Evolutionary conservation across 92 coral and sea anemone species (phyloP).

Genomic region (Bergia puertoricense): DNA sequence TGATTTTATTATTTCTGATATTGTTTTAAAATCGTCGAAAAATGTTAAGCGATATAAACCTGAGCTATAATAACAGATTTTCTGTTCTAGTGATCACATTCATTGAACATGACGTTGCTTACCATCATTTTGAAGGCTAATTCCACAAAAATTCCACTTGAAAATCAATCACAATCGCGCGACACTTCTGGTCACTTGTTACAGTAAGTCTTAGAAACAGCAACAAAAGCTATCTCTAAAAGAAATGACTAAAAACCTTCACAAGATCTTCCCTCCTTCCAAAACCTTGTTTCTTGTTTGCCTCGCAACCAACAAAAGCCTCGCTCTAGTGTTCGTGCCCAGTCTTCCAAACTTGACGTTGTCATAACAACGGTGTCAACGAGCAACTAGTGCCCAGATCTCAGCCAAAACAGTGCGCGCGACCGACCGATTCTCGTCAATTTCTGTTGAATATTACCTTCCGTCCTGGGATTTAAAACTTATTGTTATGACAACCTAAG

Average conservation of each 20-base stretch:
- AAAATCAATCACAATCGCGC: not conserved
- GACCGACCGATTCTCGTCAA: not conserved
- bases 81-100: too few species aligned
- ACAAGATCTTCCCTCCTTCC: not conserved
- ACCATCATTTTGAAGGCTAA: slow-evolving; percentile 35
- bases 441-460: slow-evolving; percentile 41
- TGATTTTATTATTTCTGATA: too few species aligned
- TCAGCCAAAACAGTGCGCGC: not conserved
- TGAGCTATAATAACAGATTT: too few species aligned
- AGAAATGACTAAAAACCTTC: not conserved
- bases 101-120: not conserved
- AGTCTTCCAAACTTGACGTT: slow-evolving; percentile 30
- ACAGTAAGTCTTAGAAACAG: not conserved
- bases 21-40: too few species aligned
- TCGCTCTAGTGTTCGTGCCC: slow-evolving; percentile 67
- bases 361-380: slow-evolving; percentile 27
- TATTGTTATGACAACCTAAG: slow-evolving; percentile 57
- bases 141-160: not conserved
- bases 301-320: slow-evolving; percentile 70
- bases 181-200: not conserved
- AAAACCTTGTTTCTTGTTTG: slow-evolving; percentile 48
- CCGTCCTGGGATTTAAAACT: slow-evolving; percentile 41
- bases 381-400: slow-evolving; percentile 38
- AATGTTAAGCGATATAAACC: not conserved
- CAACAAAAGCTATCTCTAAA: not conserved